Evolutionary conservation across 1,140 invertebrate species (phyloP).

Genomic region (Acromyrmex heyeri): DNA sequence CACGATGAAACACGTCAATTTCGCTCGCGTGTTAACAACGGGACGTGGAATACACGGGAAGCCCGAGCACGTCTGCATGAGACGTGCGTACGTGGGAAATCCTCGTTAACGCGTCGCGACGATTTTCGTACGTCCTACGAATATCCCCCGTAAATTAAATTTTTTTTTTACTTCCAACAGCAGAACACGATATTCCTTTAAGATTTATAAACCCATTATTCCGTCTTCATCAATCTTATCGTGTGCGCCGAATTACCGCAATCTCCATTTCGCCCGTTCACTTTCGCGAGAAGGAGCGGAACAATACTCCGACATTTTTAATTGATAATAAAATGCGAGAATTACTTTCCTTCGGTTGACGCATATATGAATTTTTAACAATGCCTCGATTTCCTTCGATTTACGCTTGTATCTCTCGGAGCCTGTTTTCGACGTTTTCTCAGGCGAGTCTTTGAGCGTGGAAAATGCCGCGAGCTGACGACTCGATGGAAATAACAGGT

Average conservation of each 20-base stretch:
- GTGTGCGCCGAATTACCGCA: conserved; percentile 11
- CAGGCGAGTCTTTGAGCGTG: conserved; percentile 10
- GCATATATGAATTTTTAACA: not conserved
- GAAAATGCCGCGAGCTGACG: not conserved
- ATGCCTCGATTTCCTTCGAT: conserved; percentile 4
- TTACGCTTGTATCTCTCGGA: not conserved
- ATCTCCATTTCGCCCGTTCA: conserved; percentile 1
- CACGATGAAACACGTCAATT: conserved; percentile 40
- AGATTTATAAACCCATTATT: conserved; percentile 10
- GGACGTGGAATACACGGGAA: conserved; percentile 1
- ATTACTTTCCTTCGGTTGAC: not conserved
- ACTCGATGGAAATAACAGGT: conserved; percentile 8
- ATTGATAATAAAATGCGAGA: conserved; percentile 15
- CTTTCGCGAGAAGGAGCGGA: not conserved
- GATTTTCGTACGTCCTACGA: conserved; percentile 19
- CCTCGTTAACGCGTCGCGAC: conserved; percentile 26
- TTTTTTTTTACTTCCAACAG: not conserved
- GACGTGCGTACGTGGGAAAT: conserved; percentile 37
- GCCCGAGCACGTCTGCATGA: not conserved
- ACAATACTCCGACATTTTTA: not conserved
- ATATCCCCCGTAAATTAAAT: not conserved
- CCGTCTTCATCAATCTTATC: conserved; percentile 19
- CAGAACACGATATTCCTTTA: not conserved
- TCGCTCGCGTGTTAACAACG: conserved; percentile 22
- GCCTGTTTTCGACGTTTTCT: not conserved